phyloP scores from a whole-genome alignment of 2,888 invertebrate species.

The Theretra japonica region DNA sequence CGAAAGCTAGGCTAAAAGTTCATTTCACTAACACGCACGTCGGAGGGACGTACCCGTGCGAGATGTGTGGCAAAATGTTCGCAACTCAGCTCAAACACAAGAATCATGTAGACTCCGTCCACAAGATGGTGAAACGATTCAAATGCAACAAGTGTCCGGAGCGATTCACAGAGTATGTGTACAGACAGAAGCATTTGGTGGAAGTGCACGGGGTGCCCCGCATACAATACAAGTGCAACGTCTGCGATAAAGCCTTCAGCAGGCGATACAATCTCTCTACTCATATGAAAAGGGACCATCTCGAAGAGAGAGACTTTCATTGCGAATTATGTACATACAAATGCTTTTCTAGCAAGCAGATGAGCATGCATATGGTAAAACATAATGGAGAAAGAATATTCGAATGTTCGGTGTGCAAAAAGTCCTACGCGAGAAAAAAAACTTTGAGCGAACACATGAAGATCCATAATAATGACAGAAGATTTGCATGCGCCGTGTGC shows the following conservation, averaged over 20 bases:
- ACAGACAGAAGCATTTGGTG: conserved; percentile 68
- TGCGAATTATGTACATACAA: conserved; percentile 52
- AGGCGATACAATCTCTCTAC: conserved; percentile 61
- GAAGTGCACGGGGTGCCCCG: conserved; percentile 63
- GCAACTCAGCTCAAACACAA: conserved; percentile 61
- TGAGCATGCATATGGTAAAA: conserved; percentile 66
- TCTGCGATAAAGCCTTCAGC: conserved; percentile 61
- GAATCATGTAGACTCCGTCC: conserved; percentile 63
- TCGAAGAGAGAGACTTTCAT: conserved; percentile 62
- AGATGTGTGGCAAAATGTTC: conserved; percentile 65
- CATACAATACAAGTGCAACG: conserved; percentile 67
- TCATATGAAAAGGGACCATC: conserved; percentile 69
- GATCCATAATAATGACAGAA: conserved; percentile 71
- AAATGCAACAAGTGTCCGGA: conserved; percentile 70
- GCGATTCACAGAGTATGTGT: conserved; percentile 66
- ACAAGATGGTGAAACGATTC: conserved; percentile 63
- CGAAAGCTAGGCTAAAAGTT: conserved; percentile 66
- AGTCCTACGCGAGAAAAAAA: conserved; percentile 70
- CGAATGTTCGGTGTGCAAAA: conserved; percentile 73
- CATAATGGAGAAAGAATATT: conserved; percentile 65
- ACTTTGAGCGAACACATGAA: conserved; percentile 73
- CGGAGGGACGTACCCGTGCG: conserved; percentile 60
- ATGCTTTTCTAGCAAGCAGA: conserved; percentile 67
- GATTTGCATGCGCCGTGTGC: conserved; percentile 69
- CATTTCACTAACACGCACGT: conserved; percentile 62